phyloP scores from a whole-genome alignment of 1,140 invertebrate species.

The Bactericera cockerelli region DNA sequence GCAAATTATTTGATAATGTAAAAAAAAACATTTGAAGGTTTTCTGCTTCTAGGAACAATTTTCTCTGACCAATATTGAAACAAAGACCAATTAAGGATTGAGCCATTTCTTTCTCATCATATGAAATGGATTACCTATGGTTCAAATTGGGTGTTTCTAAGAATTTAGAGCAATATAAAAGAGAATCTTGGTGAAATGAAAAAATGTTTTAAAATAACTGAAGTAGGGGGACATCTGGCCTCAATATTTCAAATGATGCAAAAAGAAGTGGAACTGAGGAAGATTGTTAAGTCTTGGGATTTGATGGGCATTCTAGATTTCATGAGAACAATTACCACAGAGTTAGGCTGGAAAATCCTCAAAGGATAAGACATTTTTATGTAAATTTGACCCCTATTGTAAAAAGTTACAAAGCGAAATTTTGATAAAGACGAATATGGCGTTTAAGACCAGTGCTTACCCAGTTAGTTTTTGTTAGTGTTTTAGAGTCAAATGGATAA shows the following conservation, averaged over 20 bases:
- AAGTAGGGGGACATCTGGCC: not conserved
- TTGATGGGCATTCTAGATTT: no score
- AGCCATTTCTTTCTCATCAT: no score
- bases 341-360: no score
- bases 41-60: not conserved
- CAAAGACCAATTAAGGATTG: not conserved
- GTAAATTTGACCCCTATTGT: constrained; percentile 5
- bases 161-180: not conserved
- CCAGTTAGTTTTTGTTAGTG: constrained; percentile 3
- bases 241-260: constrained; percentile 4
- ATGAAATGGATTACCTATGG: not conserved
- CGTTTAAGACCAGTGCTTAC: not conserved
- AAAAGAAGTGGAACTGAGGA: not conserved
- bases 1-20: no score
- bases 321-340: no score
- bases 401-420: constrained; percentile 7
- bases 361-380: not conserved
- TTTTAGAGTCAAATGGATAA: not conserved
- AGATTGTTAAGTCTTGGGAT: no score
- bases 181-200: not conserved
- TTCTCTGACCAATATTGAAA: not conserved
- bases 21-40: constrained; percentile 4
- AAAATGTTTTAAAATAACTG: constrained; percentile 2
- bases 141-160: not conserved
- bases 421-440: constrained; percentile 4